Evolutionary conservation across 2,113 vertebrate species (phyloP), one percentile per base, ranked within the genome.

Genomic region (Lasiurus borealis): DNA sequence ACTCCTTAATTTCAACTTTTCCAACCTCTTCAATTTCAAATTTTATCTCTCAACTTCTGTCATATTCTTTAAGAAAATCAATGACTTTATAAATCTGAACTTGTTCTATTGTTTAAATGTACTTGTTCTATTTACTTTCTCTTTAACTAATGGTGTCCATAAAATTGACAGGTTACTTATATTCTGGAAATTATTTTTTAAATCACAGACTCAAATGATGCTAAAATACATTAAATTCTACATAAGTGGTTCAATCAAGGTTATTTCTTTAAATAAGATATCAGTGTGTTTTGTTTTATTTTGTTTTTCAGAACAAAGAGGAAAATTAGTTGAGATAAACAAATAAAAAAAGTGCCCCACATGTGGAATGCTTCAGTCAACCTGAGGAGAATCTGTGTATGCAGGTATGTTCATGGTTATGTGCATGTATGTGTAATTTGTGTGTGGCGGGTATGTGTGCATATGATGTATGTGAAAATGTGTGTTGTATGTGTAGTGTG

Each of bases 371-470:
- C 13, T 54, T 23, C 1, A 2, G 14, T 3, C n/a, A 4, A 16
- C 5, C 0, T 0, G 11, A 10, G 1, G 0, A 34, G 27, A 6
- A 9, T 52, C 4, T 44, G 44, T 19, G 34, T 44, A 25, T 5
- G 8, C 2, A 4, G 25, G 8, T 9, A 27, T 44, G 10, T 57
- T 40, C 5, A 31, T 48, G 66, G 4, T 12, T 6, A 3, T 13
- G 14, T 31, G 18, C 7, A 6, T 59, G 16, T 4, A 3, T 27
- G 57, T 19, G 1, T 52, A 40, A 62, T 62, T 62, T 62, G 1
- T 76, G 44, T 48, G 25, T 29, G 9, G 14, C 8, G 29, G 4
- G 19, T 31, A 31, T 66, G 64, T 66, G 29, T 68, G 64, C 31
- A 8, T 10, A 7, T 71, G 34, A 36, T 50, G 14, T 59, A 31